Base-by-base conservation (phyloP, 2,888 invertebrate genomes). In the Pachymerium ferrugineum region DNA sequence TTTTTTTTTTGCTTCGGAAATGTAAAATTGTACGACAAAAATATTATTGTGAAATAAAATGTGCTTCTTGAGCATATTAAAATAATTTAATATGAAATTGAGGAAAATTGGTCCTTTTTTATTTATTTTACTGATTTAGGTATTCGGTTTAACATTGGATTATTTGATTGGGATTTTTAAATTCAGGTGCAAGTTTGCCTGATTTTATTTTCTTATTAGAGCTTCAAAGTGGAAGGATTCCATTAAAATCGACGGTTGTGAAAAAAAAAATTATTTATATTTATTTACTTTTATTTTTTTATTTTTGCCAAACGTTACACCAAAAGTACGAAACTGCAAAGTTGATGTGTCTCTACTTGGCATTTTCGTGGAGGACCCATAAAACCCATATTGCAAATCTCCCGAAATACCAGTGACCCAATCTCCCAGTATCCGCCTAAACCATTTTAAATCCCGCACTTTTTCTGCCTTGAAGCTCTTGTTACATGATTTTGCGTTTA, bases 141-240 rank as follows among this genome's bases (percentile, higher is more conserved):
- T 69, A 69, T 69, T 33, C 28, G 28, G 38, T 35, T 33, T 71
- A n/a, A n/a, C n/a, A 25, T 33, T 38, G 35, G 35, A 70, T 70
- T 5, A 29, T 29, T 31, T 70, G 14, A 71, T 38, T 28, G 28
- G 35, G 35, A n/a, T 25, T 30, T 31, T 22, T n/a, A 22, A 69
- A 72, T 54, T 72, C 72, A 72, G 72, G 72, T 72, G 72, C 72
- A 72, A 72, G 72, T 72, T 72, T 72, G 72, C 72, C 72, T 72
- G 72, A 72, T 62, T 72, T 12, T 25, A 19, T 8, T 69, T 35
- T 54, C 8, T 35, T 38, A 35, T 38, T 71, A 71, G 72, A 72
- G 72, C 72, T 54, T 72, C 72, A 72, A 72, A 25, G 72, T 71
- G 71, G 71, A 71, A 33, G 38, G 35, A 71, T 71, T 71, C 70